Conservation (phyloP, 2,888 invertebrate genomes). For the Cancer borealis region DNA sequence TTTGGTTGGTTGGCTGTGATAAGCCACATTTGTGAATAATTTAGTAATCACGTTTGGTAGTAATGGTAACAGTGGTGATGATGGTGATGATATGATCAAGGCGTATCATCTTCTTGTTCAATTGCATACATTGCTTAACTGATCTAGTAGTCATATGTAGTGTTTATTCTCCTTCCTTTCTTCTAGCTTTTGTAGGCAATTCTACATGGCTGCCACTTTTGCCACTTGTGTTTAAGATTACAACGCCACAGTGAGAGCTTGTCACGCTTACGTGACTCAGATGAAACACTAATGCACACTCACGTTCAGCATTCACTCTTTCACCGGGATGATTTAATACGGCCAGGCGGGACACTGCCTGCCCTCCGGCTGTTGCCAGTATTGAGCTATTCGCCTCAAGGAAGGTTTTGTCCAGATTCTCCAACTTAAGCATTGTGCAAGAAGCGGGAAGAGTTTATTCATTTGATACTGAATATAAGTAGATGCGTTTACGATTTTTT, state of each 20-base stretch:
- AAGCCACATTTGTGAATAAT: background rate
- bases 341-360: background rate
- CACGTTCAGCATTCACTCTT: slow-evolving; percentile 17
- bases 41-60: background rate
- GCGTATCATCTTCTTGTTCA: background rate
- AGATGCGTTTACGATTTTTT: background rate
- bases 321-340: background rate
- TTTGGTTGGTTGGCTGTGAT: background rate
- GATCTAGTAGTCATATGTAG: background rate
- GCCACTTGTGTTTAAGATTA: background rate
- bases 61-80: background rate
- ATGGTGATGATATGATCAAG: background rate
- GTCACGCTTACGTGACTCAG: background rate
- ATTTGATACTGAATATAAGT: background rate
- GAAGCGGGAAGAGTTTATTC: background rate
- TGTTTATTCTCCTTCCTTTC: background rate
- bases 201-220: background rate
- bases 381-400: background rate
- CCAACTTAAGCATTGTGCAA: background rate
- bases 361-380: background rate
- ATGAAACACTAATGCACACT: background rate
- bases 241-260: background rate
- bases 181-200: background rate
- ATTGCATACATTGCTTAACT: background rate
- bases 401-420: background rate